Evolutionary conservation across 2,888 invertebrate species (phyloP).

Genomic region (Eilema sororculum): DNA sequence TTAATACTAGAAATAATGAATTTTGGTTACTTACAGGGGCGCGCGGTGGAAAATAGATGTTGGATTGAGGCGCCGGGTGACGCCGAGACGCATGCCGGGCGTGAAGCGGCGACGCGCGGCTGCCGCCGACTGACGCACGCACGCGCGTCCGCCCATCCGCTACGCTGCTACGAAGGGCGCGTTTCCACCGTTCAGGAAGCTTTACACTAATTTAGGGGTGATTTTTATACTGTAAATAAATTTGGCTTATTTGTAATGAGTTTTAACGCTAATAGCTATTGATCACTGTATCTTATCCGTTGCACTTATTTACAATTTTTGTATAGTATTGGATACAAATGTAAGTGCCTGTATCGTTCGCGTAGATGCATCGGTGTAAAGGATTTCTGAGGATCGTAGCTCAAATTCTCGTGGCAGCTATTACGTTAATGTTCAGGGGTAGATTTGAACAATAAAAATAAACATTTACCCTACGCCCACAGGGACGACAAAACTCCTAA

Average conservation of each 20-base stretch:
- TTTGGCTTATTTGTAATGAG: slow-evolving; percentile 22
- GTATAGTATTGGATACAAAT: neutral
- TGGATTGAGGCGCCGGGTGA: slow-evolving; percentile 59
- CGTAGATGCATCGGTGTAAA: slow-evolving; percentile 56
- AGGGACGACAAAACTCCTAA: slow-evolving; percentile 70
- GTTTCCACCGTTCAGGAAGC: slow-evolving; percentile 46
- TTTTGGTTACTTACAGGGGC: slow-evolving; percentile 79
- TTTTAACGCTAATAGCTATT: neutral
- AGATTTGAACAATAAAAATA: slow-evolving; percentile 80
- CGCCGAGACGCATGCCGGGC: slow-evolving; percentile 73
- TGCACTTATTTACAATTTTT: neutral
- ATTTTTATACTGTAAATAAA: slow-evolving; percentile 37
- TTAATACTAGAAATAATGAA: slow-evolving; percentile 16
- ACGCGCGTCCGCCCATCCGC: slow-evolving; percentile 66
- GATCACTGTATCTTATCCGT: neutral
- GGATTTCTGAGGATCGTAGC: slow-evolving; percentile 53
- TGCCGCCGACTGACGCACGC: slow-evolving; percentile 81
- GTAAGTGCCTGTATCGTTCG: slow-evolving; percentile 10
- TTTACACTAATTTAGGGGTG: slow-evolving; percentile 33
- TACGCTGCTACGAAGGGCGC: slow-evolving; percentile 60
- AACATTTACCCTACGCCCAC: slow-evolving; percentile 71
- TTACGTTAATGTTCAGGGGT: slow-evolving; percentile 79
- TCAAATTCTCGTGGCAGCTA: slow-evolving; percentile 74
- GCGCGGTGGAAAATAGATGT: slow-evolving; percentile 74
- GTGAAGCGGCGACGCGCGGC: slow-evolving; percentile 78